A percentile compares a stretch with the other conserved stretches of the same genome.
Conservation (phyloP, 2,113 vertebrate species). For the Fregetta grallaria region DNA sequence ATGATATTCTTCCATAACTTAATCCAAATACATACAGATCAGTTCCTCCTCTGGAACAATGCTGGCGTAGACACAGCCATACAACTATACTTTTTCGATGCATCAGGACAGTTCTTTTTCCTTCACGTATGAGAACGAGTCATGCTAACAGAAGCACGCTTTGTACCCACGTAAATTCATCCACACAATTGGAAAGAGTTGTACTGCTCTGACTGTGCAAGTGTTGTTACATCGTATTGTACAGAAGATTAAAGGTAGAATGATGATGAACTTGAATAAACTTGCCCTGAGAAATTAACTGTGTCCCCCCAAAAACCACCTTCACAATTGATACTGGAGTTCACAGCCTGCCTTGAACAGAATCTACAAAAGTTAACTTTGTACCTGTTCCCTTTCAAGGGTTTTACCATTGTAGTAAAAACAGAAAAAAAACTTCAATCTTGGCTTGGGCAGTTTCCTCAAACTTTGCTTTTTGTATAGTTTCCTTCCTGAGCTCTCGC, state of each 20-base stretch:
- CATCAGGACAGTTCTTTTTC: background rate
- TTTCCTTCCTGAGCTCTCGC: background rate
- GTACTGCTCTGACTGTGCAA: background rate
- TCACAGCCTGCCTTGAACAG: background rate
- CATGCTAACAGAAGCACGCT: background rate
- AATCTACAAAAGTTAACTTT: background rate
- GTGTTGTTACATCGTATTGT: background rate
- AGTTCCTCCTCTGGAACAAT: background rate
- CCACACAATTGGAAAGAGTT: background rate
- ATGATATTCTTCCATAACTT: background rate
- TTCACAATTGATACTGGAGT: background rate
- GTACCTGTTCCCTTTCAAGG: background rate
- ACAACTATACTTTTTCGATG: background rate
- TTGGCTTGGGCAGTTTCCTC: background rate
- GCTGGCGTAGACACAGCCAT: background rate
- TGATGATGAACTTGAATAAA: background rate
- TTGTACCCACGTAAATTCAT: conserved; percentile 18
- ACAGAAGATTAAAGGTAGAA: conserved; percentile 5
- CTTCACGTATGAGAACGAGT: accelerated
- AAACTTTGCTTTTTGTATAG: background rate
- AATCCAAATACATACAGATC: background rate
- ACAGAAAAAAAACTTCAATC: background rate
- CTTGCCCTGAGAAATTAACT: background rate
- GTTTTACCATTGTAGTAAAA: accelerated
- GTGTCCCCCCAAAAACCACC: background rate